phyloP scores from a whole-genome alignment of 2,797 vertebrate species.

The Apogon hyalosoma region DNA sequence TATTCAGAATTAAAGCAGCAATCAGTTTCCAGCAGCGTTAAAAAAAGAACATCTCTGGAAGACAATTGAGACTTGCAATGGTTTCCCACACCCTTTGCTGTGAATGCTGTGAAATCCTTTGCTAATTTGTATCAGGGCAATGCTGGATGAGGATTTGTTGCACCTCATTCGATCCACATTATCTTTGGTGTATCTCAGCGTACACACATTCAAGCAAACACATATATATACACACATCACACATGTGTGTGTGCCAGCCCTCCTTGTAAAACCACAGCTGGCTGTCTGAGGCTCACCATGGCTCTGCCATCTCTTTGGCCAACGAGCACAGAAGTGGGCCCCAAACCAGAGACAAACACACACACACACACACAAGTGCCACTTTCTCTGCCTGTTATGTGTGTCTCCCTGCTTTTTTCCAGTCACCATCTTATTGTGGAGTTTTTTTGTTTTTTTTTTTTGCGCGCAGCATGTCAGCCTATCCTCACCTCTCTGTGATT shows the following conservation, averaged over 20 bases:
- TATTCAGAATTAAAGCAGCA: slow-evolving; percentile 35
- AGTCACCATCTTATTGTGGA: slow-evolving; percentile 28
- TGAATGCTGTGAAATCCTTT: slow-evolving; percentile 50
- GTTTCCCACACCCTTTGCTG: slow-evolving; percentile 33
- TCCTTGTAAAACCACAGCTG: slow-evolving; percentile 70
- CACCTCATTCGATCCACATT: slow-evolving; percentile 55
- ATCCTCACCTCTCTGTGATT: slow-evolving; percentile 59
- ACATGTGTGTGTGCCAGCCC: slow-evolving; percentile 20
- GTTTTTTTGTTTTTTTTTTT: slow-evolving; percentile 9
- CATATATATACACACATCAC: slow-evolving; percentile 14
- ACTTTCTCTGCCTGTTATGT: slow-evolving; percentile 16
- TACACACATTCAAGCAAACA: no score
- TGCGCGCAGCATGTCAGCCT: slow-evolving; percentile 24
- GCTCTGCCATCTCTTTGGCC: slow-evolving; percentile 78
- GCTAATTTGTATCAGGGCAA: slow-evolving; percentile 57
- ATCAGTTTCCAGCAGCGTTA: slow-evolving; percentile 14
- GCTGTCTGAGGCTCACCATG: slow-evolving; percentile 70
- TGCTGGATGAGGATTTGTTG: slow-evolving; percentile 42
- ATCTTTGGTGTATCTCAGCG: slow-evolving; percentile 43
- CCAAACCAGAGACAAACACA: slow-evolving; percentile 14
- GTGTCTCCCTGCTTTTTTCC: slow-evolving; percentile 26
- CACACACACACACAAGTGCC: slow-evolving; percentile 1
- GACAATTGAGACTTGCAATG: not conserved
- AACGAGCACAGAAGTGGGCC: slow-evolving; percentile 78
- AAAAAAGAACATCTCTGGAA: slow-evolving; percentile 14